A percentile compares a stretch with the other conserved stretches of the same genome.
phyloP scores from a whole-genome alignment of 2,797 vertebrate species.

The Lophotriccus pileatus region DNA sequence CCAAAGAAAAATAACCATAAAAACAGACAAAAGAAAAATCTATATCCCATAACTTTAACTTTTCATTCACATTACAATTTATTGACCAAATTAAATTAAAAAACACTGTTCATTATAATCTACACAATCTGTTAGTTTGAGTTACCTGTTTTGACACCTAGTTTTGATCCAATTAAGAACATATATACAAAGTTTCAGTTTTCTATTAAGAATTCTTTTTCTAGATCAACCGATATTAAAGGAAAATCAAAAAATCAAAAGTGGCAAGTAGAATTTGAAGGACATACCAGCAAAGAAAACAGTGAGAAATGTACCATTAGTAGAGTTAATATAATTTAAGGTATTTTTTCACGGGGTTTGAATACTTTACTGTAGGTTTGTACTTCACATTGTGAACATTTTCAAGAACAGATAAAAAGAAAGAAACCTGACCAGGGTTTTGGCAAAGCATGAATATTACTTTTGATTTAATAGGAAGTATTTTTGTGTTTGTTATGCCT shows the following conservation, averaged over 20 bases:
- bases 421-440: background rate
- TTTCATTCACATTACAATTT: background rate
- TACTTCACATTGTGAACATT: background rate
- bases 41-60: background rate
- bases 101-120: background rate
- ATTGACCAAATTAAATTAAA: background rate
- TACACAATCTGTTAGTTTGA: background rate
- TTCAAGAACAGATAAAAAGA: background rate
- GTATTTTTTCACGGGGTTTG: background rate
- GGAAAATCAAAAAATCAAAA: fast-evolving
- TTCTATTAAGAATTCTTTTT: background rate
- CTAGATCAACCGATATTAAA: background rate
- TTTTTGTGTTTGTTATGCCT: background rate
- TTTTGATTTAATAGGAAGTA: background rate
- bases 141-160: background rate
- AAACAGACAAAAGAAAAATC: background rate
- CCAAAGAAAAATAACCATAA: background rate
- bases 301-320: background rate
- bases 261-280: background rate
- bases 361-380: background rate
- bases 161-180: background rate
- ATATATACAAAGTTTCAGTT: background rate
- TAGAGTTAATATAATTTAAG: background rate
- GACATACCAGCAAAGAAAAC: background rate
- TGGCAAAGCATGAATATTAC: background rate